These are phyloP conservation scores for Apodemia mormo DNA, from an alignment of 2,888 invertebrate genomes.

Conservation along the genomic window DNA sequence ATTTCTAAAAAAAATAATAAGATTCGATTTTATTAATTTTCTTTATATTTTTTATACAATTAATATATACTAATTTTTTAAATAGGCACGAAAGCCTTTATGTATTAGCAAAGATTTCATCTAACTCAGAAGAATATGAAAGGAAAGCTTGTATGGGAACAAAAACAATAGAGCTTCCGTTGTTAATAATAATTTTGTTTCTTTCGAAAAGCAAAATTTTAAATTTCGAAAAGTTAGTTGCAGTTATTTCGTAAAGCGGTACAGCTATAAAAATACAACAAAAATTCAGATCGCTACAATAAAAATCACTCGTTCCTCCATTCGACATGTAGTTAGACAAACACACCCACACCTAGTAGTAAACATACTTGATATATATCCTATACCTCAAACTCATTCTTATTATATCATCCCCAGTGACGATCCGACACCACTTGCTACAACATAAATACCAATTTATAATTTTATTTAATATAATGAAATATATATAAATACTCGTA, in stretches of 20 bases:
- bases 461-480: conserved; percentile 40
- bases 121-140: too few species aligned
- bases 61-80: too few species aligned
- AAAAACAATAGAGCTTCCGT: background rate
- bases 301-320: conserved; percentile 19
- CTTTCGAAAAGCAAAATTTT: conserved; percentile 16
- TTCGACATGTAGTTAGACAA: conserved; percentile 28
- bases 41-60: too few species aligned
- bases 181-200: background rate
- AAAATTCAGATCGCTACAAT: conserved; percentile 20
- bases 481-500: background rate
- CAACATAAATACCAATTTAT: conserved; percentile 53
- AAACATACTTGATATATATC: conserved; percentile 26
- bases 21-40: too few species aligned
- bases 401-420: conserved; percentile 89
- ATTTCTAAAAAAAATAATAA: too few species aligned
- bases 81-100: too few species aligned
- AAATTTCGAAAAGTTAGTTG: conserved; percentile 20
- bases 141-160: background rate
- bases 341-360: conserved; percentile 35
- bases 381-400: conserved; percentile 88
- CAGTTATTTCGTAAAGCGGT: conserved; percentile 35
- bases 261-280: conserved; percentile 30
- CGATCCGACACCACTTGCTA: conserved; percentile 81
- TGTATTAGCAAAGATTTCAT: too few species aligned